These are phyloP conservation scores for Nymphalis urticae DNA, from an alignment of 2,888 invertebrate species.

Conservation along the genomic window DNA sequence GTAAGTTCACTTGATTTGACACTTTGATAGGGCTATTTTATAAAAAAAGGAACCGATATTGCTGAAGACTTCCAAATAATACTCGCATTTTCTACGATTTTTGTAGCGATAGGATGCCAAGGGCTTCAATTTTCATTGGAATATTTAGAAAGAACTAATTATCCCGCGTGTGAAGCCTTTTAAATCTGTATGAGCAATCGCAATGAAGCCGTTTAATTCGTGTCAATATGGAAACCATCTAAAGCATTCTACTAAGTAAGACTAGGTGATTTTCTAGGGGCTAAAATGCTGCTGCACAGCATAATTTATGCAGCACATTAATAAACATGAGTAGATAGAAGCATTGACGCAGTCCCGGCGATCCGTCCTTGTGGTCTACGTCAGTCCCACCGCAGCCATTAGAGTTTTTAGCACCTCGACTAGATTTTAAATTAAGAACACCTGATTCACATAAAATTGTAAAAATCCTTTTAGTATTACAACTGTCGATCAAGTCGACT, in stretches of 20 bases:
- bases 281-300: conserved; percentile 60
- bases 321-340: conserved; percentile 67
- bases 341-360: conserved; percentile 46
- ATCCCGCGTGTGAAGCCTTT: background rate
- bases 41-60: too few relatives aligned
- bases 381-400: conserved; percentile 19
- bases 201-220: conserved; percentile 27
- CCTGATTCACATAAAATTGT: background rate
- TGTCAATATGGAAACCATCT: conserved; percentile 51
- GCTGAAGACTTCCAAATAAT: too few relatives aligned
- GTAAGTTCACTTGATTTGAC: too few relatives aligned
- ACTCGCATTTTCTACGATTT: too few relatives aligned
- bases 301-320: conserved; percentile 67
- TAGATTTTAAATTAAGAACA: background rate
- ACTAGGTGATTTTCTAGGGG: conserved; percentile 54
- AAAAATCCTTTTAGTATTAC: background rate
- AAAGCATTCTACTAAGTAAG: conserved; percentile 51
- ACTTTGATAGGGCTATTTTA: too few relatives aligned
- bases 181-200: conserved; percentile 17
- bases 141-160: conserved; percentile 4
- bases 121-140: background rate
- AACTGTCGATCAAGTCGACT: too few relatives aligned
- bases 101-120: background rate
- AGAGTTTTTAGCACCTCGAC: conserved; percentile 4
- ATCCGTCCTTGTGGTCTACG: conserved; percentile 21